A percentile compares a stretch with the other conserved stretches of the same genome.
Conservation (phyloP, 2,888 invertebrate species). For the Biston stratarius region DNA sequence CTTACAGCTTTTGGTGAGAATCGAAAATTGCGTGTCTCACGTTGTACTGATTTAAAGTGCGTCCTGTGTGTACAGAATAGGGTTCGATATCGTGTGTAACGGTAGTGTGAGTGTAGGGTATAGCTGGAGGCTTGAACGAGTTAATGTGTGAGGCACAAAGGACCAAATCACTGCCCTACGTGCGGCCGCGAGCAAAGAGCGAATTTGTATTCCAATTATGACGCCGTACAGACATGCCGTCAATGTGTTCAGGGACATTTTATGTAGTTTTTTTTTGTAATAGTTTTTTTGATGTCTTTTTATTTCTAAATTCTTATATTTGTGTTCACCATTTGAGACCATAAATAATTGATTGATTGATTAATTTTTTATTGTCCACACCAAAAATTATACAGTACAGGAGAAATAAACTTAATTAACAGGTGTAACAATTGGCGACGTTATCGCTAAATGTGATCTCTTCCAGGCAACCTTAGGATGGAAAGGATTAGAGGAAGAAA, state of each 20-base stretch:
- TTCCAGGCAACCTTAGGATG: too few relatives aligned
- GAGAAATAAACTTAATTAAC: too few relatives aligned
- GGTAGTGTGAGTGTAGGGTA: constrained; percentile 60
- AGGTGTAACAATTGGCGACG: too few relatives aligned
- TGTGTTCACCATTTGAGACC: not conserved
- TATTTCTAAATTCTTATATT: not conserved
- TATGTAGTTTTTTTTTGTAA: constrained; percentile 14
- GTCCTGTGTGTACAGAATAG: constrained; percentile 48
- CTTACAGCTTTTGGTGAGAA: constrained; percentile 43
- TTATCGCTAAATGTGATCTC: too few relatives aligned
- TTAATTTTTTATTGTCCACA: too few relatives aligned
- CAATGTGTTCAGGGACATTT: constrained; percentile 55
- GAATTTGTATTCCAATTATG: constrained; percentile 86
- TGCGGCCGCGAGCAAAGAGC: constrained; percentile 78
- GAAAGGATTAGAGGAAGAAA: too few relatives aligned
- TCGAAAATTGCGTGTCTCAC: constrained; percentile 40
- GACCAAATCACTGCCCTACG: constrained; percentile 83
- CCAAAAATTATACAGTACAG: too few relatives aligned
- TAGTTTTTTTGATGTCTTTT: not conserved
- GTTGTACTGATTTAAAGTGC: constrained; percentile 32
- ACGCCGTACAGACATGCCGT: constrained; percentile 62
- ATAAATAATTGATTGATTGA: too few relatives aligned
- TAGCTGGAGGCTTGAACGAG: constrained; percentile 79
- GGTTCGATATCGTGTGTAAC: constrained; percentile 56
- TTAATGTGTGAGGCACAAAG: constrained; percentile 86